A percentile compares a stretch with the other conserved stretches of the same genome.
Conservation (phyloP, 2,888 invertebrate species). For the Trilocha varians region DNA sequence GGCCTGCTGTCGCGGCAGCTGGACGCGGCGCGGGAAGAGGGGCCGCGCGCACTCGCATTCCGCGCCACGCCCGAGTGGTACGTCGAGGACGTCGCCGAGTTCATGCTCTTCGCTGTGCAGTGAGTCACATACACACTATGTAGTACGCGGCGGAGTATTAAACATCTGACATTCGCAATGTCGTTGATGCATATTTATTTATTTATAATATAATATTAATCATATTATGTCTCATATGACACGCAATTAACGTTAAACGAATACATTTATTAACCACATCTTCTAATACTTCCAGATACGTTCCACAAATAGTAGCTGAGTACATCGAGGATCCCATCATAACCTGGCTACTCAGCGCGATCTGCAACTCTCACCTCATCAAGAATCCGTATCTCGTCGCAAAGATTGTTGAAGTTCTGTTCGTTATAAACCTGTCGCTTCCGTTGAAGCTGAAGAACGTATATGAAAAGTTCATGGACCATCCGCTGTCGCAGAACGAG, state of each 20-base stretch:
- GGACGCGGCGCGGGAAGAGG: conserved; percentile 71
- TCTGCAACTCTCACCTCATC: conserved; percentile 92
- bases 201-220: no score
- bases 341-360: conserved; percentile 89
- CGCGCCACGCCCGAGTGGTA: conserved; percentile 97
- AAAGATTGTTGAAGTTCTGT: conserved; percentile 93
- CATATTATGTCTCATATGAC: no score
- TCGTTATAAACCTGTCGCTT: conserved; percentile 82
- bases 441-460: conserved; percentile 69
- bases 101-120: conserved; percentile 93
- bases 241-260: no score
- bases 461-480: conserved; percentile 87
- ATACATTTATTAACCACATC: neutral
- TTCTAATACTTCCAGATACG: conserved; percentile 74
- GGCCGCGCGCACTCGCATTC: conserved; percentile 71
- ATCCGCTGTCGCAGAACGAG: conserved; percentile 80
- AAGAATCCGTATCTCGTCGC: conserved; percentile 98
- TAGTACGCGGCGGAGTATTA: no score
- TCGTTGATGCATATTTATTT: no score
- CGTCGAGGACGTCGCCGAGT: conserved; percentile 97
- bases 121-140: conserved; percentile 74
- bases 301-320: conserved; percentile 81
- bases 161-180: no score
- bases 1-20: conserved; percentile 82
- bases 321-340: conserved; percentile 87